Conservation (phyloP, 2,888 invertebrate species). For the Caenorhabditis doughertyi region DNA sequence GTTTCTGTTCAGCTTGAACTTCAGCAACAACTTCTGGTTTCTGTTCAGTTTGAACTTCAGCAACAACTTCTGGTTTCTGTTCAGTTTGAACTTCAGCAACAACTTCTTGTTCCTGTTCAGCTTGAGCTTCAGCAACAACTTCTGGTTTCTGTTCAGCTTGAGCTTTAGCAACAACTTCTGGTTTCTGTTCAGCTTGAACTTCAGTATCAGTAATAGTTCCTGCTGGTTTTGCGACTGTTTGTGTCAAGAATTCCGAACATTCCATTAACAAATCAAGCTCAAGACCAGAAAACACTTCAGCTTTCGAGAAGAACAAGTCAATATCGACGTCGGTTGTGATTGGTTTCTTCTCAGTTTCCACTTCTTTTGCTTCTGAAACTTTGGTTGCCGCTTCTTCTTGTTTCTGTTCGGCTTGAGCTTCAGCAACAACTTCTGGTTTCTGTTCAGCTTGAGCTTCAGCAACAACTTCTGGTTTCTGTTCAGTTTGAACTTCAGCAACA, state of each 20-base stretch:
- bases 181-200: constrained; percentile 16
- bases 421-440: not conserved
- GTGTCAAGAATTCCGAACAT: not conserved
- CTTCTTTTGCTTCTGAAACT: too few species aligned
- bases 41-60: not conserved
- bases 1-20: constrained; percentile 18
- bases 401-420: constrained; percentile 14
- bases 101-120: constrained; percentile 7
- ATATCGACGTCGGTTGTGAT: too few species aligned
- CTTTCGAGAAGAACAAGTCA: not conserved
- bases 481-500: constrained; percentile 6
- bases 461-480: not conserved
- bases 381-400: not conserved
- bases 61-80: not conserved
- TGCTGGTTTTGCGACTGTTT: not conserved
- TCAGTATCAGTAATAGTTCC: constrained; percentile 2
- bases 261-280: constrained; percentile 18
- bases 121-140: not conserved
- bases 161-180: not conserved
- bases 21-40: constrained; percentile 25
- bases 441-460: not conserved
- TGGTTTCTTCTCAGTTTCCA: too few species aligned
- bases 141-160: not conserved
- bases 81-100: not conserved
- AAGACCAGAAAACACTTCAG: not conserved